Conservation (phyloP, 2,113 vertebrate genomes). For the Dasyprocta punctata region DNA sequence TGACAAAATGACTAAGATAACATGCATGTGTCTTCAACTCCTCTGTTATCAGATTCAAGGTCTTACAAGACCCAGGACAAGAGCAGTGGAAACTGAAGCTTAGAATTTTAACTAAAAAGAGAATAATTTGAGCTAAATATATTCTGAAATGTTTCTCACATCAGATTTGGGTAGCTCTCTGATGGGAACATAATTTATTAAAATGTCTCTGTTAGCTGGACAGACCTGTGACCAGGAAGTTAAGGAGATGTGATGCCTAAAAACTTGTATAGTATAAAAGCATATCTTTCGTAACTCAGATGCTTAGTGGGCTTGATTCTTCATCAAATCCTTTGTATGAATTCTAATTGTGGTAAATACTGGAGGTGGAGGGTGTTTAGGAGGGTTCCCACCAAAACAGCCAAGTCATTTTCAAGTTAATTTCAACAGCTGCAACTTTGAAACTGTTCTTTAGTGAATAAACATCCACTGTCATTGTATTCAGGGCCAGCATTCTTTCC, state of each 20-base stretch:
- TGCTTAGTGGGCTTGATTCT: neutral
- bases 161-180: neutral
- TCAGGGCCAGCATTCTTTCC: slow-evolving; percentile 58
- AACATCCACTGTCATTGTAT: neutral
- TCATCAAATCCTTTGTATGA: neutral
- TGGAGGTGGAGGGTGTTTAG: neutral
- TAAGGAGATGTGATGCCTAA: neutral
- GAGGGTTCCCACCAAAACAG: neutral
- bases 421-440: slow-evolving; percentile 37
- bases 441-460: neutral
- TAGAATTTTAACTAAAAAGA: neutral
- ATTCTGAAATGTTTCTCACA: neutral
- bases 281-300: neutral
- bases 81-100: neutral
- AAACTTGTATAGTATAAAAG: neutral
- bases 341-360: neutral
- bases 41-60: neutral
- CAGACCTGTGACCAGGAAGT: neutral
- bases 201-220: neutral
- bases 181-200: neutral
- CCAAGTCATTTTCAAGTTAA: slow-evolving; percentile 27
- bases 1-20: neutral
- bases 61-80: neutral
- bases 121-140: neutral
- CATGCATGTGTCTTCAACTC: neutral